A percentile compares a stretch with the other conserved stretches of the same genome.
Evolutionary conservation across 2,797 vertebrate genomes (phyloP).

Genomic region (Podarcis lilfordi): DNA sequence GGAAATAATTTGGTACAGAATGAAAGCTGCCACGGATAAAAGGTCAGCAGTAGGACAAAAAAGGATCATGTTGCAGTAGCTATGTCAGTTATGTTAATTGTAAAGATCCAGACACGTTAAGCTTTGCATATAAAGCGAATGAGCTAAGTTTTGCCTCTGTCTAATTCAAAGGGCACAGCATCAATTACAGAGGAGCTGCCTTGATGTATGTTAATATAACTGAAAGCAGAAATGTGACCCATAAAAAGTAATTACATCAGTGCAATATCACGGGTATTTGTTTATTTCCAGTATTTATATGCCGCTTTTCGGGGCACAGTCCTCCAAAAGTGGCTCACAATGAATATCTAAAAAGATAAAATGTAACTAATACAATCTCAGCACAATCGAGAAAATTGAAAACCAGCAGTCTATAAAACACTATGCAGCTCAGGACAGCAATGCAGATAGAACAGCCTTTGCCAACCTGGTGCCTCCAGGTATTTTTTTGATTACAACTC

Average conservation of each 20-base stretch:
- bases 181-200: conserved; percentile 20
- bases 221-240: conserved; percentile 17
- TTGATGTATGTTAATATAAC: neutral
- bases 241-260: conserved; percentile 21
- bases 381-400: no score
- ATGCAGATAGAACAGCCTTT: no score
- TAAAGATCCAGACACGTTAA: neutral
- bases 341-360: no score
- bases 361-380: no score
- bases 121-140: conserved; percentile 13
- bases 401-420: no score
- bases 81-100: conserved; percentile 5
- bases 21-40: conserved; percentile 41
- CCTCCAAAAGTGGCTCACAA: no score
- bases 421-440: no score
- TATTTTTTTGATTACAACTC: no score
- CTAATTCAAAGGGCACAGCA: conserved; percentile 22
- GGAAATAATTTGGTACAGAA: conserved; percentile 50
- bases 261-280: neutral
- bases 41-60: conserved; percentile 36
- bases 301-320: no score
- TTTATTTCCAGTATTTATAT: no score
- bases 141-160: neutral
- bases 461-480: no score
- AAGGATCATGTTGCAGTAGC: conserved; percentile 24